Evolutionary conservation across 2,888 invertebrate genomes (phyloP).

Genomic region (Macrosiphum euphorbiae): DNA sequence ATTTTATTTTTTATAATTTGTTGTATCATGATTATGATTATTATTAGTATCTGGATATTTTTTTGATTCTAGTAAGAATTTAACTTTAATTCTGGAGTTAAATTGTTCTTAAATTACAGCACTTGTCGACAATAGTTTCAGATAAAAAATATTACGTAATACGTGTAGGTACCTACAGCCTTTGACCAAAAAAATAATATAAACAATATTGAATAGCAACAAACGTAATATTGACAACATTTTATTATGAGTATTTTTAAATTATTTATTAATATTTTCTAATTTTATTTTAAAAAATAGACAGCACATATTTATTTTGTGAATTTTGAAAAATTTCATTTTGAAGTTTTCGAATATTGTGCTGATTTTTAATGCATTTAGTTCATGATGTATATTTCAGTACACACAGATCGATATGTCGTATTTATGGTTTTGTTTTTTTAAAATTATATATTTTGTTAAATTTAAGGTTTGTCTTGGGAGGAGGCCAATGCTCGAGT

Average conservation of each 20-base stretch:
- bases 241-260: not conserved
- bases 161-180: too few species aligned
- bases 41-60: not conserved
- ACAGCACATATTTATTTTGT: too few species aligned
- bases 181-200: not conserved
- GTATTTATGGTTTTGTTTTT: not conserved
- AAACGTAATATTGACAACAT: not conserved
- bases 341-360: not conserved
- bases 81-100: not conserved
- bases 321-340: fast-evolving
- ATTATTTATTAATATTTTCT: not conserved
- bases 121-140: not conserved
- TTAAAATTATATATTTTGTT: not conserved
- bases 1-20: not conserved
- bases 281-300: not conserved
- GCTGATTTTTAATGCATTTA: not conserved
- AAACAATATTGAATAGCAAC: too few species aligned
- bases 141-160: too few species aligned
- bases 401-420: not conserved
- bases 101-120: not conserved
- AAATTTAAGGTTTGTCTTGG: conserved; percentile 78
- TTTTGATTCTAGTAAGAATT: not conserved
- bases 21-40: not conserved
- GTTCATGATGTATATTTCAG: not conserved
- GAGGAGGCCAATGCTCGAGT: conserved; percentile 81